Conservation (phyloP, 2,113 vertebrate genomes). For the Caranx melampygus region DNA sequence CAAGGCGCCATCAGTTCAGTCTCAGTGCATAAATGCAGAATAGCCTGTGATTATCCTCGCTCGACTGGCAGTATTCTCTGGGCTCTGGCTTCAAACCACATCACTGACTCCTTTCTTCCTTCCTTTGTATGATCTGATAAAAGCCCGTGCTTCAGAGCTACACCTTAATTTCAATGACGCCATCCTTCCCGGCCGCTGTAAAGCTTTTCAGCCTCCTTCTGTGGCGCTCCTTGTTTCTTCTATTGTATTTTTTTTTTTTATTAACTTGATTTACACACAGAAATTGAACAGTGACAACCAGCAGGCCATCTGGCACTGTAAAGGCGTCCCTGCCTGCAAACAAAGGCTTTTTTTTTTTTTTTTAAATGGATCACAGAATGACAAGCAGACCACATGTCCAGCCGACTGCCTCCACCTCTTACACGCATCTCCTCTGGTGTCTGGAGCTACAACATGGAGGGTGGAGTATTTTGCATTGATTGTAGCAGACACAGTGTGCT, state of each 20-base stretch:
- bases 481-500: neutral
- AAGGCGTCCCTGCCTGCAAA: neutral
- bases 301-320: neutral
- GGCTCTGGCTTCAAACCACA: too few relatives aligned
- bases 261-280: constrained; percentile 10
- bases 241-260: constrained; percentile 44
- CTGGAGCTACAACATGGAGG: neutral
- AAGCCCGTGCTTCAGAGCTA: neutral
- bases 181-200: neutral
- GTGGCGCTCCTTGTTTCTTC: neutral
- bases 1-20: neutral
- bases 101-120: neutral
- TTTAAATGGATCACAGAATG: constrained; percentile 6
- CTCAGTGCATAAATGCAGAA: neutral
- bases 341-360: neutral
- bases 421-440: neutral
- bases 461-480: neutral
- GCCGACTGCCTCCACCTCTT: neutral
- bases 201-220: constrained; percentile 15
- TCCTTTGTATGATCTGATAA: neutral
- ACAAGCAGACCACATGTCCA: neutral
- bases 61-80: neutral
- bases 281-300: neutral
- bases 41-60: neutral
- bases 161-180: neutral